Base-by-base conservation (phyloP, 2,113 vertebrate species). In the Mixornis gularis region DNA sequence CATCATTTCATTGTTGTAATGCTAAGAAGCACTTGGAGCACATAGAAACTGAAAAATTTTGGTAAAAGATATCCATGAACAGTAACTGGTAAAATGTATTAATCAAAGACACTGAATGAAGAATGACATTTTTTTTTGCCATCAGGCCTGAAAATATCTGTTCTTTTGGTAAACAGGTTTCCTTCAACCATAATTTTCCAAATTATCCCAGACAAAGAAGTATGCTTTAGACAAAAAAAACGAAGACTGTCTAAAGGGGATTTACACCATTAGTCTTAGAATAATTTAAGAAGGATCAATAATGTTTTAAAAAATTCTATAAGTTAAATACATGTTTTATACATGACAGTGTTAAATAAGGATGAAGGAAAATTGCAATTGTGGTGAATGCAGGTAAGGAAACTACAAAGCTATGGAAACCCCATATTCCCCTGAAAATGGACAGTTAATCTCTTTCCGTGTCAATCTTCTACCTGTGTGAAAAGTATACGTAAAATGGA, bases 131-230 rank as follows among this genome's bases (percentile, higher is more conserved):
- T 94, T 43, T 11, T 48, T 79, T 83, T 51, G 26, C 2, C 3
- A 88, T 87, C 36, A 79, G 52, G 24, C 40, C 66, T 94, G 85
- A 95, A 96, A 94, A 91, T 78, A 85, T 15, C 44, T 63, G 19
- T 9, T 32, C 15, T 12, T 93, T 94, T 92, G 62, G 25, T 92
- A 86, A 88, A 77, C 12, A 59, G 21, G 27, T 93, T 95, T 96
- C 73, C 91, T 87, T 44, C 9, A 94, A 96, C 53, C 12, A 24
- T 82, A 66, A 34, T 16, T 14, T 89, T 85, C 40, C 30, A 95
- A 81, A 84, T 83, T 9, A 64, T 56, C 46, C 41, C 36, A 62
- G n/a, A 7, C 44, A 63, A 83, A 66, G 24, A 86, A 65, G 3
- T 14, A 59, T 17, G 9, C 4, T 88, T 94, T 59, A 24, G 44